Evolutionary conservation across 53 echinoderm and acorn worm species (phyloP).

Genomic region (Patiria pectinifera): DNA sequence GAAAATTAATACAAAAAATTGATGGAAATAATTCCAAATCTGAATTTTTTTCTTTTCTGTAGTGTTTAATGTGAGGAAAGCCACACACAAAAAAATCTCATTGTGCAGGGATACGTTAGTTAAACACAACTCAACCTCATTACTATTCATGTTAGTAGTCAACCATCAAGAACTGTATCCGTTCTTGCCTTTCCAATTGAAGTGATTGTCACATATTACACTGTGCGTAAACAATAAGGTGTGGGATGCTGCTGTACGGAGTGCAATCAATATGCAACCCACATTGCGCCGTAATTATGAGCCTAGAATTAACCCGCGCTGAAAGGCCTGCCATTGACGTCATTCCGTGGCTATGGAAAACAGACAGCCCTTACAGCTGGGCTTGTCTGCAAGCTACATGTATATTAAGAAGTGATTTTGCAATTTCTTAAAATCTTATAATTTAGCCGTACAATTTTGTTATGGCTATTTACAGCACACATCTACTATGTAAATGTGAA

Average conservation of each 20-base stretch:
- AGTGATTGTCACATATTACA: not conserved
- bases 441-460: not conserved
- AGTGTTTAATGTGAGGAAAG: not conserved
- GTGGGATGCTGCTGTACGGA: conserved; percentile 34
- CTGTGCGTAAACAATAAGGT: conserved; percentile 43
- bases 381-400: not conserved
- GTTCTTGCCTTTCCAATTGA: conserved; percentile 34
- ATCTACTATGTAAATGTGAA: not conserved
- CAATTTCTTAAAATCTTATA: not conserved
- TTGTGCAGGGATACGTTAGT: not conserved
- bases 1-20: not conserved
- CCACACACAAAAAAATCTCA: not conserved
- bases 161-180: conserved; percentile 44
- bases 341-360: conserved; percentile 52
- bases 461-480: not conserved
- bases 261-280: conserved; percentile 54
- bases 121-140: conserved; percentile 1
- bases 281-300: conserved; percentile 46
- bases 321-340: conserved; percentile 65
- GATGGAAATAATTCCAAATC: not conserved
- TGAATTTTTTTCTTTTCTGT: not conserved
- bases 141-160: conserved; percentile 35
- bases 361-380: conserved; percentile 5
- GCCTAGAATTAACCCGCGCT: conserved; percentile 53
- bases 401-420: not conserved